Evolutionary conservation across 2,888 invertebrate genomes (phyloP).

Genomic region (Poecilus cupreus): DNA sequence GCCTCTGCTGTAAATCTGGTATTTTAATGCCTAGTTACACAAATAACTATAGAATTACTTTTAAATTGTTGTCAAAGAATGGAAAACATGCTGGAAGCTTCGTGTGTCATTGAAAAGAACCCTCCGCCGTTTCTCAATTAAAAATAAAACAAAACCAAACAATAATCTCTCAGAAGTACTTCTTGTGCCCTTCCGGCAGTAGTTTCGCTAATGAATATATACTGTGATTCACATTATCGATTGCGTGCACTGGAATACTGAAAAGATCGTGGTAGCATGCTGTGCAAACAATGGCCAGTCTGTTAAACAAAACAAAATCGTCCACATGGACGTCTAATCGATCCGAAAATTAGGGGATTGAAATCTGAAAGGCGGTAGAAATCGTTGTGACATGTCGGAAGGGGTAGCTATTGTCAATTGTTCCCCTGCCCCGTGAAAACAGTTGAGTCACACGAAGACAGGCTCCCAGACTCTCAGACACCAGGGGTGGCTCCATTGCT

Average conservation of each 20-base stretch:
- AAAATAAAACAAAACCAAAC: conserved; percentile 40
- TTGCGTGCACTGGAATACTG: conserved; percentile 27
- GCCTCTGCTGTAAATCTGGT: too few species aligned
- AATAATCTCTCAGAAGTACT: conserved; percentile 15
- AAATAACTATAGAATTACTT: background rate
- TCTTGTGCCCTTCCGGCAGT: background rate
- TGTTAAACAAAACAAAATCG: conserved; percentile 59
- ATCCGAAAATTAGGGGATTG: conserved; percentile 59
- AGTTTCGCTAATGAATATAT: conserved; percentile 54
- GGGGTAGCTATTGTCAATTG: conserved; percentile 54
- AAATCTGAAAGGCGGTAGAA: conserved; percentile 55
- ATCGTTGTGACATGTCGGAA: conserved; percentile 53
- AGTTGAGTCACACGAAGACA: conserved; percentile 39
- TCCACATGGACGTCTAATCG: conserved; percentile 58
- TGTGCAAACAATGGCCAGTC: conserved; percentile 43
- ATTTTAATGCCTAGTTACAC: too few species aligned
- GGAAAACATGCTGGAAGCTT: conserved; percentile 11
- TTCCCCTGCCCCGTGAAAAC: conserved; percentile 28
- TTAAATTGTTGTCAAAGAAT: too few species aligned
- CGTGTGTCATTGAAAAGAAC: conserved; percentile 24
- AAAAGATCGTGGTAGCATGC: conserved; percentile 22
- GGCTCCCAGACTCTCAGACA: background rate
- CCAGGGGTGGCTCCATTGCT: conserved; percentile 38
- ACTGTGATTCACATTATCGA: conserved; percentile 57
- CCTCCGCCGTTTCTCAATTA: conserved; percentile 11